Evolutionary conservation across 1,140 invertebrate genomes (phyloP).

Genomic region (Cydia strobilella): DNA sequence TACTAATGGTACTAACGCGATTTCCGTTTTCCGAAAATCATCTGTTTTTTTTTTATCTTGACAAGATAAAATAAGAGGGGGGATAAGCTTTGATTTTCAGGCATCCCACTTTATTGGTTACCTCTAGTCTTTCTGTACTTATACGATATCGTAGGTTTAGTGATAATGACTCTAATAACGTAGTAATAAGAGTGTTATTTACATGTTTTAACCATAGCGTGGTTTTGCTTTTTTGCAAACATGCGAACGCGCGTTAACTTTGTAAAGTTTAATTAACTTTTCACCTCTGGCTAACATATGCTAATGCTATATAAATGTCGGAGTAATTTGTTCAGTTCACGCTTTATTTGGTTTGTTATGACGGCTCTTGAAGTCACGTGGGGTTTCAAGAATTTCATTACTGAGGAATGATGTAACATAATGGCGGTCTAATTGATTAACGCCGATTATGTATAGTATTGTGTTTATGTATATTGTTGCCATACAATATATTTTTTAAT

Average conservation of each 20-base stretch:
- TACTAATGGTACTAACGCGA: no score
- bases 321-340: neutral
- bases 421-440: neutral
- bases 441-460: no score
- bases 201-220: neutral
- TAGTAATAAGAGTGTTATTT: neutral
- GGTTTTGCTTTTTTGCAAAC: neutral
- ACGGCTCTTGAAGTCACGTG: neutral
- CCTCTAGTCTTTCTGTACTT: neutral
- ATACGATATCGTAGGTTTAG: no score
- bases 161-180: neutral
- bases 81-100: no score
- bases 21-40: no score
- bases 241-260: constrained; percentile 9
- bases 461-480: no score
- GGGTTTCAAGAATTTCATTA: constrained; percentile 3
- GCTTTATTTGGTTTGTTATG: neutral
- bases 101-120: no score
- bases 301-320: neutral
- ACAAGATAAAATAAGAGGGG: no score
- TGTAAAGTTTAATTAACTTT: constrained; percentile 28
- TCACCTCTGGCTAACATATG: constrained; percentile 3
- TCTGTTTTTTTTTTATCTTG: no score
- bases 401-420: neutral
- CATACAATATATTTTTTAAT: no score